These are phyloP conservation scores for Myotis daubentonii DNA, from an alignment of 2,797 vertebrate species.

Conservation along the genomic window DNA sequence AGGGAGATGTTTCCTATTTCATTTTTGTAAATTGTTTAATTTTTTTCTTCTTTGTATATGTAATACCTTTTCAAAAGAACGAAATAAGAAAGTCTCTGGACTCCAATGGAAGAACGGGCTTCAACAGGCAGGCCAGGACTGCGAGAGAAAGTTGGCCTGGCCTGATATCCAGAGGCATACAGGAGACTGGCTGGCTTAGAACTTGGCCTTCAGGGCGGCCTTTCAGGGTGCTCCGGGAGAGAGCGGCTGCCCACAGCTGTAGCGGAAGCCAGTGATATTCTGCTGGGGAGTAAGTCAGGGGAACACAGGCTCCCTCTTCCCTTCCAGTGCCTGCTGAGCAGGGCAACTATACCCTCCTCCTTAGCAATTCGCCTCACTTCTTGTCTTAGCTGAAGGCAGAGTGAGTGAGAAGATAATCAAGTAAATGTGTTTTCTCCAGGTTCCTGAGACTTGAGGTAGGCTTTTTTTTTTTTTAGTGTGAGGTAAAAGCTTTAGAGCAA, in stretches of 20 bases:
- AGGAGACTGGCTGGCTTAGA: not conserved
- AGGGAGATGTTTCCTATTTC: not conserved
- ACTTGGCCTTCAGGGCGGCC: not conserved
- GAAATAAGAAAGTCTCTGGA: not conserved
- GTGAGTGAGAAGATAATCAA: not conserved
- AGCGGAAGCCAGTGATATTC: not conserved
- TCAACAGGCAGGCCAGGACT: not conserved
- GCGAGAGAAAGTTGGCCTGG: not conserved
- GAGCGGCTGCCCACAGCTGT: not conserved
- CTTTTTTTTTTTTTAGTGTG: too few species aligned
- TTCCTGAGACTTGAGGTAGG: not conserved
- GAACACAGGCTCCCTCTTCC: not conserved
- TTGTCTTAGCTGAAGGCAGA: not conserved
- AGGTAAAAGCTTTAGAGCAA: not conserved
- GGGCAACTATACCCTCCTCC: accelerated
- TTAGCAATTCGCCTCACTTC: not conserved
- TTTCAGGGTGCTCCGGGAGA: not conserved
- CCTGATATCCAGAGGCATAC: not conserved
- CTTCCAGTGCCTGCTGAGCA: not conserved
- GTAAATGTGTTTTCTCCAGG: not conserved
- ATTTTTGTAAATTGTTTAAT: not conserved
- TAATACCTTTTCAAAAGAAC: not conserved
- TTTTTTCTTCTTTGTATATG: not conserved
- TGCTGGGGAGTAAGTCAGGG: not conserved
- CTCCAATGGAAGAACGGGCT: not conserved